A percentile compares a stretch with the other conserved stretches of the same genome.
These are phyloP conservation scores for Drosophila kambysellisi DNA, from an alignment of 2,888 invertebrate genomes.

Conservation along the genomic window DNA sequence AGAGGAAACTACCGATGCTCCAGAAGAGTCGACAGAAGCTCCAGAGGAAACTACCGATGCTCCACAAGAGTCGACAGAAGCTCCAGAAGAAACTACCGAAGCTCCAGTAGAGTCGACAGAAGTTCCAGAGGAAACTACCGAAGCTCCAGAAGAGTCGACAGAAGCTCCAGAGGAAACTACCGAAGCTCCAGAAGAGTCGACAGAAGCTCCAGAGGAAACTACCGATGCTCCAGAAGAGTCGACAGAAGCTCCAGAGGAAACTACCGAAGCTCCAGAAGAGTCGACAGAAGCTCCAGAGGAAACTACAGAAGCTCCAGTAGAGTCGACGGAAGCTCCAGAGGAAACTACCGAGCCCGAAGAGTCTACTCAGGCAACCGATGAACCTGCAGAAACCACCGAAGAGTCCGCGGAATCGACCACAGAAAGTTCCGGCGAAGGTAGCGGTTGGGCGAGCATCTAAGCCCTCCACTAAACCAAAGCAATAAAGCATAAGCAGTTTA, in stretches of 20 bases:
- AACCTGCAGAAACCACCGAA: slow-evolving; percentile 14
- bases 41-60: neutral
- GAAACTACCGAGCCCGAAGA: slow-evolving; percentile 12
- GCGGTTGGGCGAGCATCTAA: slow-evolving; percentile 39
- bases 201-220: slow-evolving; percentile 16
- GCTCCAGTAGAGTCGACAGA: slow-evolving; percentile 2
- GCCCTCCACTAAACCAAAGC: neutral
- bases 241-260: neutral
- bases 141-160: slow-evolving; percentile 8
- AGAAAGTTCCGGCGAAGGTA: slow-evolving; percentile 44
- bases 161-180: neutral
- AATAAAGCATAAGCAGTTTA: slow-evolving; percentile 1
- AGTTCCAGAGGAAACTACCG: neutral
- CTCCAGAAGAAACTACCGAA: neutral
- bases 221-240: slow-evolving; percentile 11
- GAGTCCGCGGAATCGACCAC: slow-evolving; percentile 16
- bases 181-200: slow-evolving; percentile 4
- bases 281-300: neutral
- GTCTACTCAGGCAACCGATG: slow-evolving; percentile 10
- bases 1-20: slow-evolving; percentile 16
- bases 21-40: neutral
- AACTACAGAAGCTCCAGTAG: neutral
- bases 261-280: neutral
- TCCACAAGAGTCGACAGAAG: neutral
- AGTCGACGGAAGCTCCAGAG: slow-evolving; percentile 1